Evolutionary conservation across 2,797 vertebrate species (phyloP), one percentile per base, ranked within the genome.

Genomic region (Myotis pilosus): DNA sequence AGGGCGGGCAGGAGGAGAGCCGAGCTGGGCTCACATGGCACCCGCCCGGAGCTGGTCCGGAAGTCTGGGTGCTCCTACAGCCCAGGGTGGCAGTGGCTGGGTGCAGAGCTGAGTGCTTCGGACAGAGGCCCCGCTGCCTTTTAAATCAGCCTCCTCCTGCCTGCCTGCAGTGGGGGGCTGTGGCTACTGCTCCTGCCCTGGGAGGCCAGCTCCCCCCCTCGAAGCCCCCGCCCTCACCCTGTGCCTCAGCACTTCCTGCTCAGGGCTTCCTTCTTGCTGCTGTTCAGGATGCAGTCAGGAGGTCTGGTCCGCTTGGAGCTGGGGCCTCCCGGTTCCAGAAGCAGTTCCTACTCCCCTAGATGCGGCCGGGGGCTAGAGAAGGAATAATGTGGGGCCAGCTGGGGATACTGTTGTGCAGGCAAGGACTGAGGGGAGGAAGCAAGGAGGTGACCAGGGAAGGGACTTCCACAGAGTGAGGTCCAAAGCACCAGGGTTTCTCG

Each of bases 61-160:
- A 96, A 96, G 97, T 97, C 91, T 95, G 94, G 94, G 78, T 76
- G 90, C 89, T 97, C 97, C 97, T 98, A 96, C 95, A 97, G 93
- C 78, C 91, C 96, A 69, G 0, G 93, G 71, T 71, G 87, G 71
- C 66, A 7, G 69, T 12, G n/a, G 88, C 86, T 66, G 30, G 62
- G 3, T 51, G 85, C 69, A 57, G 97, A 13, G 47, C 94, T 72
- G 94, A 96, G 93, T 87, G 92, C 92, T 90, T 89, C 78, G 11
- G 96, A 60, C 95, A 93, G 96, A 96, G 95, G 62, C 44, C 87
- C 71, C 97, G 98, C 98, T 98, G 98, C 98, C 98, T 98, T 98
- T 98, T 97, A 98, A 98, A 98, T 97, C 84, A 96, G 78, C 94
- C 68, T 95, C 96, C 93, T 96, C 95, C 95, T 53, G 25, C 92